Percentiles rank a stretch among this genome's conserved stretches.
Evolutionary conservation across 2,113 vertebrate genomes (phyloP).

Genomic region (Chamaea fasciata): DNA sequence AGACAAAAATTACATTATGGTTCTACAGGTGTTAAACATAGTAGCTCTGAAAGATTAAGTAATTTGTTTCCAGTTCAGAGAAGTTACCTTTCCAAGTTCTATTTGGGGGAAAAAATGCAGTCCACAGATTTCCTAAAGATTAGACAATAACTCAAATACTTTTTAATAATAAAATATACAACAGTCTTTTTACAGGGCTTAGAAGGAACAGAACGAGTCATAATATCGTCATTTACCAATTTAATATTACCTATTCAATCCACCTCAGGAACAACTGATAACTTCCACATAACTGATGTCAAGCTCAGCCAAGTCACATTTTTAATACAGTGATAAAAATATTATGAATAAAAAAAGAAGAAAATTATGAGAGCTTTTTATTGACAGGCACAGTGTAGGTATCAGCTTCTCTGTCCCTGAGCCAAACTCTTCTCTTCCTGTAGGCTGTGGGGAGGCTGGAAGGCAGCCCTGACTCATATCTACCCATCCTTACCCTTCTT

Average conservation of each 20-base stretch:
- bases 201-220: background rate
- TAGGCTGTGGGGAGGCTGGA: background rate
- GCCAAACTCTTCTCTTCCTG: background rate
- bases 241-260: background rate
- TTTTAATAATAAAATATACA: background rate
- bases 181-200: background rate
- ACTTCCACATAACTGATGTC: background rate
- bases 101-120: background rate
- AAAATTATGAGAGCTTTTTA: background rate
- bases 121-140: background rate
- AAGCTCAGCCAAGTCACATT: background rate
- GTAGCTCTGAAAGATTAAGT: conserved; percentile 1
- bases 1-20: background rate
- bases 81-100: conserved; percentile 37
- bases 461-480: background rate
- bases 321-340: background rate
- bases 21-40: background rate
- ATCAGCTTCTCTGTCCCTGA: background rate
- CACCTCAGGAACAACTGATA: background rate
- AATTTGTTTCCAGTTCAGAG: conserved; percentile 40
- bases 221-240: background rate
- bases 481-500: background rate
- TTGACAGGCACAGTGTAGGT: background rate
- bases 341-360: background rate
- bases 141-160: background rate